These are phyloP conservation scores for Crax fasciolata DNA, from an alignment of 2,797 vertebrate species.

Conservation along the genomic window DNA sequence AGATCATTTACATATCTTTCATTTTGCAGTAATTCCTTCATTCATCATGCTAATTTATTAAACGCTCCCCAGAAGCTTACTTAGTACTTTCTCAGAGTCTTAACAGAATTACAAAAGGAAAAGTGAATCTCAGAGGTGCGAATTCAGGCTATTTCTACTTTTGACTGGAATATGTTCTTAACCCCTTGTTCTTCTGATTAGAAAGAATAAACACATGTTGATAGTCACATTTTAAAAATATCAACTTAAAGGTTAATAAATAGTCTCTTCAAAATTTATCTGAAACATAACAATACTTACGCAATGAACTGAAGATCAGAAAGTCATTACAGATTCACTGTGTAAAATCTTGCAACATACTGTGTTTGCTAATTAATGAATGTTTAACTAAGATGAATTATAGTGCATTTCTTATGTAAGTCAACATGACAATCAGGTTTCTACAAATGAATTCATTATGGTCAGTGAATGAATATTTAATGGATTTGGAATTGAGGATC, in stretches of 20 bases:
- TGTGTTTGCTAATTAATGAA: conserved; percentile 33
- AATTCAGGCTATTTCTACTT: background rate
- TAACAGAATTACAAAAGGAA: conserved; percentile 15
- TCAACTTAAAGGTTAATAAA: background rate
- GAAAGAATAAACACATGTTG: background rate
- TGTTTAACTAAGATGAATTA: conserved; percentile 47
- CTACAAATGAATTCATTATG: conserved; percentile 50
- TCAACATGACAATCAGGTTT: conserved; percentile 40
- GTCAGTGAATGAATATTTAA: conserved; percentile 43
- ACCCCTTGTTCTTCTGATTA: background rate
- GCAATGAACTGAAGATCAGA: conserved; percentile 21
- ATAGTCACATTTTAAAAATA: background rate
- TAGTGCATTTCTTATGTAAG: background rate
- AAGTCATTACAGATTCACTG: conserved; percentile 10
- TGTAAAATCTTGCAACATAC: background rate
- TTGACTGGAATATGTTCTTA: background rate
- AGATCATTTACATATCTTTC: background rate
- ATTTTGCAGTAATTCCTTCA: background rate
- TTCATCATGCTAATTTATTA: background rate
- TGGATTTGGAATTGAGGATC: conserved; percentile 24
- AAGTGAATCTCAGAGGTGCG: background rate
- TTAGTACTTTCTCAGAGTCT: background rate
- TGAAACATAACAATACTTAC: background rate
- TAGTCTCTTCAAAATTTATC: background rate
- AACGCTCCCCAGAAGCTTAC: background rate